Percentiles rank a stretch among this genome's conserved stretches.
phyloP scores from a whole-genome alignment of 2,113 vertebrate species.

The Chiloscyllium plagiosum region DNA sequence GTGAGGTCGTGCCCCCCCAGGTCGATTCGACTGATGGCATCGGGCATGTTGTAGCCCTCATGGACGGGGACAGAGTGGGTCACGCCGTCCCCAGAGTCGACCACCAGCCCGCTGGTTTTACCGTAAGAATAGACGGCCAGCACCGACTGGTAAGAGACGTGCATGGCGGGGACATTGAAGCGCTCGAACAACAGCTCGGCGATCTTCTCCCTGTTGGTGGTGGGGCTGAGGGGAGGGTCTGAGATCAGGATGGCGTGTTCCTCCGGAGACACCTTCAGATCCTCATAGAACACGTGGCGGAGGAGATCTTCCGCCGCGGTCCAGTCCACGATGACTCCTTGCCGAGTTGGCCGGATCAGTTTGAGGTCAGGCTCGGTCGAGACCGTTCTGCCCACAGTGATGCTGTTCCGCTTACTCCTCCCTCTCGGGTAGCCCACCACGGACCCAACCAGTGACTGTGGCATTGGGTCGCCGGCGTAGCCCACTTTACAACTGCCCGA shows the following conservation, averaged over 20 bases:
- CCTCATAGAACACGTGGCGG: constrained; percentile 47
- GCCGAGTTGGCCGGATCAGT: constrained; percentile 28
- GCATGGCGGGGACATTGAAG: constrained; percentile 43
- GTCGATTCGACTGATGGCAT: constrained; percentile 48
- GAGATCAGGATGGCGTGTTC: constrained; percentile 53
- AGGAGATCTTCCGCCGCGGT: constrained; percentile 45
- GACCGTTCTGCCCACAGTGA: constrained; percentile 40
- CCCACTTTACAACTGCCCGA: constrained; percentile 46
- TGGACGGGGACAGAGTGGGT: constrained; percentile 46
- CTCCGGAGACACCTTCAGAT: constrained; percentile 42
- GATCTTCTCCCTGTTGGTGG: constrained; percentile 52
- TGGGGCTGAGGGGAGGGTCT: constrained; percentile 50
- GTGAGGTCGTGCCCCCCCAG: constrained; percentile 50
- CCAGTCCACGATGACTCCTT: constrained; percentile 45
- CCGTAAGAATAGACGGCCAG: constrained; percentile 50
- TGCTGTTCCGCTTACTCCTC: constrained; percentile 27
- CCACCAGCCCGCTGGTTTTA: constrained; percentile 48
- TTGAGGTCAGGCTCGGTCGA: constrained; percentile 14
- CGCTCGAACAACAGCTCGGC: constrained; percentile 52
- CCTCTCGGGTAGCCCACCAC: constrained; percentile 42
- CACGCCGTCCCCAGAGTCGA: constrained; percentile 47
- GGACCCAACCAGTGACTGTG: constrained; percentile 43
- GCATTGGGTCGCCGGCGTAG: constrained; percentile 44
- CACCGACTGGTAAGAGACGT: constrained; percentile 48
- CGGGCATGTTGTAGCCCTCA: constrained; percentile 50